Evolutionary conservation across 2,888 invertebrate genomes (phyloP), one percentile per base, ranked within the genome.

Genomic region (Barypeithes pellucidus): DNA sequence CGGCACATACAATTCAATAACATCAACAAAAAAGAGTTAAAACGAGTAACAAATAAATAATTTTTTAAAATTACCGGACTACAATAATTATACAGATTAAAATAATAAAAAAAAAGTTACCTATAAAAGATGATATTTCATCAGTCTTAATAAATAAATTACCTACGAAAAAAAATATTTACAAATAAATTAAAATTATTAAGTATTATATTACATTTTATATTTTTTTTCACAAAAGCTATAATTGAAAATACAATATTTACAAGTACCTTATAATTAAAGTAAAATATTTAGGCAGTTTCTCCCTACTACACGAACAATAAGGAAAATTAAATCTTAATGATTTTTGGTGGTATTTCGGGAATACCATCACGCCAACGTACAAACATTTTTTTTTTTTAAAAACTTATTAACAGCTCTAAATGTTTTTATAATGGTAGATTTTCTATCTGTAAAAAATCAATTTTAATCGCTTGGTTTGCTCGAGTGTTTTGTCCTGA

Each of bases 61-160:
- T 63, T 33, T 68, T 63, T 65, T 57, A 60, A 63, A 67, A 41
- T 43, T 62, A 59, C 50, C 43, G 29, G 54, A 61, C 60, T 60
- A 36, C 39, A 43, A 54, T 67, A 59, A 71, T 22, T 66, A 50
- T 65, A 65, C 52, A 52, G 50, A 50, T 36, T 57, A 67, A 65
- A n/a, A 77, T 71, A 76, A 70, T 50, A 67, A 75, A 74, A 71
- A 75, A 75, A 41, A 77, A 78, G 78, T 79, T 81, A 77, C 77
- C 52, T 68, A 80, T 77, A 79, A 80, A 65, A 81, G 81, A 82
- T 82, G 81, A 82, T 81, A 80, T 75, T 77, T 80, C 83, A 83
- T 84, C 84, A 84, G 84, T 84, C 84, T 84, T 84, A 84, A 84
- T 75, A 75, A 76, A 76, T 83, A 84, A 84, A 83, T 82, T 82